Base-by-base conservation (phyloP, 2,888 invertebrate genomes). In the Litoditis marina region DNA sequence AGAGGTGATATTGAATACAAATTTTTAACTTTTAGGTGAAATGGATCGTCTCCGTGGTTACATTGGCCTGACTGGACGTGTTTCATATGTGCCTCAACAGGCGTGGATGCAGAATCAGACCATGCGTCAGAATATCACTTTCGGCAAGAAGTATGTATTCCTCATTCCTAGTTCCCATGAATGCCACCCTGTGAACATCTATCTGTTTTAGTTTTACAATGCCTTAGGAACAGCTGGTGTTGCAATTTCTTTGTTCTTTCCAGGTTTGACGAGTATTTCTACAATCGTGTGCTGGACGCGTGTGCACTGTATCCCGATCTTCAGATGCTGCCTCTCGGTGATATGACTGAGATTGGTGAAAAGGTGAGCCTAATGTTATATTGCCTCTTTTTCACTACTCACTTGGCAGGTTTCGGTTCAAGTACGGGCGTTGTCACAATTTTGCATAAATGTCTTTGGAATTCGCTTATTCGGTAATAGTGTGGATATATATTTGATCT, bases 61-160 rank as follows among this genome's bases (percentile, higher is more conserved):
- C n/a, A 66, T 82, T 16, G 71, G 73, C 11, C 67, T 78, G 44
- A 63, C 68, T 19, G 88, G 89, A 27, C 83, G 85, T 2, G 84
- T 88, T 13, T 92, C 93, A 0, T 94, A 92, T 84, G 93, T 94
- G 2, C 89, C 94, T 0, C 94, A 94, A 82, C 93, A 93, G 85
- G 94, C 96, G 0, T 98, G 96, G 96, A 96, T 96, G 66, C 96
- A 96, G 85, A 96, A 96, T 85, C 91, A 92, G 7, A 93, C 94
- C 0, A 85, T 98, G 32, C 89, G 90, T 79, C 90, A 94, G 81
- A 98, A 98, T 85, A 92, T 98, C 73, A 83, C 92, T 27, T 98
- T 98, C 85, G 82, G 82, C 28, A 78, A 74, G 60, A 66, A 70
- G 62, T 63, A 16, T 32, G 8, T 13, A 13, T 16, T 2, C 32